Evolutionary conservation across 2,113 vertebrate species (phyloP), one percentile per base, ranked within the genome.

Genomic region (Channa argus): DNA sequence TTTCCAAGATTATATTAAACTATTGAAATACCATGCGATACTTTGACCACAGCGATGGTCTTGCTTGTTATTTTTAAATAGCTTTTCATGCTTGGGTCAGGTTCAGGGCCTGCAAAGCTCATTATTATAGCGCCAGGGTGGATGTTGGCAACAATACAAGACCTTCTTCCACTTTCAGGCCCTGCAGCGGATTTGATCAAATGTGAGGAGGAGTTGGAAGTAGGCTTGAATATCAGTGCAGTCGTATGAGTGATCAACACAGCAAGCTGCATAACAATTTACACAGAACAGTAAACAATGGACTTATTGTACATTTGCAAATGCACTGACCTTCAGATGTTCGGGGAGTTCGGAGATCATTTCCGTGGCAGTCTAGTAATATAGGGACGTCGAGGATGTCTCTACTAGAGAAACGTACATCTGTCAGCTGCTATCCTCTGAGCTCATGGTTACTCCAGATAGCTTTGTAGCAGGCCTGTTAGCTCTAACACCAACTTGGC

Each of bases 71-170:
- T 89, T 89, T 87, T 83, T 86, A 90, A 80, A 86, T 64, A 76
- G 61, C 54, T 68, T 71, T 76, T 67, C 61, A 60, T 64, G 68
- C 67, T 69, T 6, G 51, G 79, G 84, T 82, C 68, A 38, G 60
- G 86, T 82, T 84, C 72, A 72, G 46, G 73, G 71, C 86, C 80
- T 50, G 64, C 36, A 54, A 64, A 82, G 88, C 83, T 91, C 85
- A 91, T 92, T 91, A 89, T 72, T 14, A 61, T 65, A 34, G 77
- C 71, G 74, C 74, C 79, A 52, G 63, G 73, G 62, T 82, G 65
- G 78, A 75, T 89, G 76, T 77, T 90, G 87, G 85, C 80, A 90
- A 84, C 80, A 71, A 74, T 69, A 77, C 82, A 83, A 87, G 72
- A 56, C 71, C 82, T 53, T 70, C 41, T 63, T 79, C 64, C 74